Conservation (phyloP, 2,113 vertebrate species). For the Etheostoma cragini region DNA sequence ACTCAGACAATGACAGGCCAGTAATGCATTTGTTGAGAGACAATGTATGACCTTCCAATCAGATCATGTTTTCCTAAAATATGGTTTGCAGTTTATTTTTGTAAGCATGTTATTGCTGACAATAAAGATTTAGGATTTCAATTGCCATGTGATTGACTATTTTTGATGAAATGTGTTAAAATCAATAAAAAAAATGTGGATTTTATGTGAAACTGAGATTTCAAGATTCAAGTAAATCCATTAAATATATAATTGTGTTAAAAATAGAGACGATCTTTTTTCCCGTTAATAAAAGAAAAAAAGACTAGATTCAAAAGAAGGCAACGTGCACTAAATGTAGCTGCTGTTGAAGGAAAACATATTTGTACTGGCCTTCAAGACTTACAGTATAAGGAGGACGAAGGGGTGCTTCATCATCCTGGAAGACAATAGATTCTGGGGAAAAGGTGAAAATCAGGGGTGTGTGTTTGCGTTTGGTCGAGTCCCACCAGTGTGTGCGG, state of each 20-base stretch:
- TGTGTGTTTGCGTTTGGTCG: conserved; percentile 32
- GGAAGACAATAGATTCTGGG: conserved; percentile 63
- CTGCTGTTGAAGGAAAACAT: not conserved
- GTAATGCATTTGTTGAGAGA: conserved; percentile 25
- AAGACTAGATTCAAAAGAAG: not conserved
- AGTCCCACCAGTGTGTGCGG: conserved; percentile 35
- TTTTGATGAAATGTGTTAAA: conserved; percentile 20
- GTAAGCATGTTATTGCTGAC: conserved; percentile 45
- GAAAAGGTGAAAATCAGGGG: conserved; percentile 41
- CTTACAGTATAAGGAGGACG: conserved; percentile 23
- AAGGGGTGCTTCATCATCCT: conserved; percentile 54
- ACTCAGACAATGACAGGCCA: conserved; percentile 3
- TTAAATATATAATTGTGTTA: conserved; percentile 21
- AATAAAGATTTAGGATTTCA: conserved; percentile 43
- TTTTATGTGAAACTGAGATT: conserved; percentile 25
- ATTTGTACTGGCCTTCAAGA: conserved; percentile 15
- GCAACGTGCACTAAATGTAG: not conserved
- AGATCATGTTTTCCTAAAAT: conserved; percentile 34
- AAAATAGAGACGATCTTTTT: conserved; percentile 4
- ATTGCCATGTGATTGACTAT: conserved; percentile 8
- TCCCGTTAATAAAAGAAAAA: not conserved
- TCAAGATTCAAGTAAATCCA: conserved; percentile 45
- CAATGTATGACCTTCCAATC: conserved; percentile 18
- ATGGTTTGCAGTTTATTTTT: conserved; percentile 65
- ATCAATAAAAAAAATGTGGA: conserved; percentile 11